Base-by-base conservation (phyloP, 2,113 vertebrate species). In the Lampris incognitus region DNA sequence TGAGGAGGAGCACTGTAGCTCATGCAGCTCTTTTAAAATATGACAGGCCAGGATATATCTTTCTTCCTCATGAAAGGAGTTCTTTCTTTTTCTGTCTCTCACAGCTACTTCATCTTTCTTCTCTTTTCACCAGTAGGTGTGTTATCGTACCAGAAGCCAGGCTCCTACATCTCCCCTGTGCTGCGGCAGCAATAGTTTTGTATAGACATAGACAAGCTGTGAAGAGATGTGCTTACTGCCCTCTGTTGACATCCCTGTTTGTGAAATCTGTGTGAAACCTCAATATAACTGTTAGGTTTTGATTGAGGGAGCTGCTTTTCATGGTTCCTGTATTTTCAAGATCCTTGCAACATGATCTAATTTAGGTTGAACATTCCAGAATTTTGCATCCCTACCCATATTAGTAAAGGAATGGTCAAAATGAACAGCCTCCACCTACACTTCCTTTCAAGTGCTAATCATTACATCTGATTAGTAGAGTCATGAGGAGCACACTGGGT, bases 131-230 rank as follows among this genome's bases (percentile, higher is more conserved):
- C 10, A 39, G 6, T 69, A 3, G 38, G 80, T 67, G 54, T 81
- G 72, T 61, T 51, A 1, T 84, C 11, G 59, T 37, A 40, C 49
- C 68, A 71, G 42, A 72, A 52, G 61, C 63, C 38, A 3, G 13
- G 66, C 24, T 65, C 46, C 55, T 46, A 72, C 65, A 58, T 56
- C 58, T 60, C 66, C 36, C 24, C 58, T 10, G 61, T 73, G 64
- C 62, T 66, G 66, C 74, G 58, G 37, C 70, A 57, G 7, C 6
- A 1, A 48, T 69, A 71, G 64, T 6, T 61, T 0, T 82, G 81
- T 60, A 76, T 56, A 78, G 79, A 76, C 78, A 76, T 59, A 86
- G 74, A 82, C 65, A 0, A 37, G 44, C 74, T 84, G 84, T 84
- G 39, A 69, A 66, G 71, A 49, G 67, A 72, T 69, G 56, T 71